These are phyloP conservation scores for Galleria mellonella DNA, from an alignment of 1,140 invertebrate genomes.

Conservation along the genomic window DNA sequence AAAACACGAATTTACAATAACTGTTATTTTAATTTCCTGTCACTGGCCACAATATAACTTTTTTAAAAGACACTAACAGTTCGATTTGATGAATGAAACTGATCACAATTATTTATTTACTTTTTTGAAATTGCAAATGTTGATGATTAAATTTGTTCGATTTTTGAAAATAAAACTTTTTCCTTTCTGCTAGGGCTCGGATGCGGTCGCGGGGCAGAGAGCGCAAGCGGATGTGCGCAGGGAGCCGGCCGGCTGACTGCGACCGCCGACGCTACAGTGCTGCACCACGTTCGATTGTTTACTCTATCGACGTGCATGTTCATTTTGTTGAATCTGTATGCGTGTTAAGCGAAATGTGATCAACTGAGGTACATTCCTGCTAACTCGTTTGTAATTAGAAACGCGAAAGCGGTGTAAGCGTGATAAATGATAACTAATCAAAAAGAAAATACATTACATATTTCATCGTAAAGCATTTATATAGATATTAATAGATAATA, in stretches of 20 bases:
- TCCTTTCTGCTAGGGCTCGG: conserved; percentile 18
- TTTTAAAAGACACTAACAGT: not conserved
- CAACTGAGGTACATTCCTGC: too few species aligned
- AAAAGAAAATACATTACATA: too few species aligned
- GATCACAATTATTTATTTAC: not conserved
- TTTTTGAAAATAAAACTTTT: conserved; percentile 4
- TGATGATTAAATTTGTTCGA: not conserved
- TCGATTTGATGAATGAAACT: not conserved
- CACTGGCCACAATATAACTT: too few species aligned
- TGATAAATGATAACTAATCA: too few species aligned
- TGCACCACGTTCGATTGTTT: conserved; percentile 37
- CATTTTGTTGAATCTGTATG: too few species aligned
- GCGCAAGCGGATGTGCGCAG: conserved; percentile 63
- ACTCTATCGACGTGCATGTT: conserved; percentile 14
- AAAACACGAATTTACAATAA: conserved; percentile 3
- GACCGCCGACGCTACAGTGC: conserved; percentile 43
- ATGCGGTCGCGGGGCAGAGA: conserved; percentile 43
- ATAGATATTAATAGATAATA: too few species aligned
- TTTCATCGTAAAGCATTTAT: too few species aligned
- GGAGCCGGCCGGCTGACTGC: conserved; percentile 50
- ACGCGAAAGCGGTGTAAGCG: too few species aligned
- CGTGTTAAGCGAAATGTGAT: conserved; percentile 1
- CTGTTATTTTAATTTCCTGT: conserved; percentile 7
- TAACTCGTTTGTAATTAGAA: too few species aligned
- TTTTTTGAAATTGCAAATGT: not conserved